Evolutionary conservation across 1,140 invertebrate species (phyloP).

Genomic region (Brachionus manjavacas): DNA sequence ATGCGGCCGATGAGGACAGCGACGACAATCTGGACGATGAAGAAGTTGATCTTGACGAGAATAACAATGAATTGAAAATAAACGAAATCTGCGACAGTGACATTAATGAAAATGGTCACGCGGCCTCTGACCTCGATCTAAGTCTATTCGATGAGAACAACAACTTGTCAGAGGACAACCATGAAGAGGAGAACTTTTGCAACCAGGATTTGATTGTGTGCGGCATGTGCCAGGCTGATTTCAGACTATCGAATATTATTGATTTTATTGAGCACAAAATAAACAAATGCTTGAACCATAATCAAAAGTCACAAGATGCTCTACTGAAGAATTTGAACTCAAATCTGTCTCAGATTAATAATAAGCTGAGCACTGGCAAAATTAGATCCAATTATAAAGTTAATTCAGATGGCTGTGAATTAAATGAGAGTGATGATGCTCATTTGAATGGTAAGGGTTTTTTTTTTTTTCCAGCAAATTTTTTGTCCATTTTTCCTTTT

Average conservation of each 20-base stretch:
- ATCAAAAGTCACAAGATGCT: not conserved
- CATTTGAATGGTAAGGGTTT: not conserved
- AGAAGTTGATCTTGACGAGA: not conserved
- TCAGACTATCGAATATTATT: conserved; percentile 27
- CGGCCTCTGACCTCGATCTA: not conserved
- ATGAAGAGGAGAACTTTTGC: not conserved
- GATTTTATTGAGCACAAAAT: conserved; percentile 42
- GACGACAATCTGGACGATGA: conserved; percentile 16
- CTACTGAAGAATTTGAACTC: conserved; percentile 20
- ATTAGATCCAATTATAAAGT: not conserved
- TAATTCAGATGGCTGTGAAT: not conserved
- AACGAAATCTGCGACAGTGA: not conserved
- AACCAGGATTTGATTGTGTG: conserved; percentile 41
- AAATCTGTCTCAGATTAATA: conserved; percentile 7
- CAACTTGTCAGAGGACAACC: not conserved
- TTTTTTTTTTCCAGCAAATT: not conserved
- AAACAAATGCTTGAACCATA: conserved; percentile 10
- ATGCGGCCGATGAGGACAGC: not conserved
- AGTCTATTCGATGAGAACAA: conserved; percentile 31
- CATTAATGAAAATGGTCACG: not conserved
- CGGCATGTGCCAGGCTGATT: conserved; percentile 37
- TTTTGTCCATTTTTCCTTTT: not conserved
- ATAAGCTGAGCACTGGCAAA: not conserved
- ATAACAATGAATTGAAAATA: conserved; percentile 29
- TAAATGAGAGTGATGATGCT: not conserved